Conservation (phyloP, 2,888 invertebrate species). For the Heliconius ethilla region DNA sequence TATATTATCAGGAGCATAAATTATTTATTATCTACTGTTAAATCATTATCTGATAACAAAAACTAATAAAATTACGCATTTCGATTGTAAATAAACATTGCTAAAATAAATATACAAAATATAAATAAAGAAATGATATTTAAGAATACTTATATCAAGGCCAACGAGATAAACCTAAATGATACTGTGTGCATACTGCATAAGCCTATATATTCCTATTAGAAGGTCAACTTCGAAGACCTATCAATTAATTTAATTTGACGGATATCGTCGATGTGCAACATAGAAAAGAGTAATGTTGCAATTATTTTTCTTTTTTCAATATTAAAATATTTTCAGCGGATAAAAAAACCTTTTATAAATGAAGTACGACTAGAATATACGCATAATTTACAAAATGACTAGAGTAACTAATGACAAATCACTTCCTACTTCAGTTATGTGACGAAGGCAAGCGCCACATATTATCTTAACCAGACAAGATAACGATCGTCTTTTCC, state of each 20-base stretch:
- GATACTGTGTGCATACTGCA: constrained; percentile 11
- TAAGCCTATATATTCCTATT: constrained; percentile 12
- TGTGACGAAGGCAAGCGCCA: background rate
- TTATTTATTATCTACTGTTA: background rate
- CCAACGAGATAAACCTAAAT: constrained; percentile 12
- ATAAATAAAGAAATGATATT: background rate
- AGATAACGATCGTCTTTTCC: background rate
- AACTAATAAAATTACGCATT: background rate
- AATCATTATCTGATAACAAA: background rate
- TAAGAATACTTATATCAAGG: constrained; percentile 1
- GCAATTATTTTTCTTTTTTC: too few relatives aligned
- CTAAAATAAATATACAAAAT: background rate
- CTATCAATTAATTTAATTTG: constrained; percentile 21
- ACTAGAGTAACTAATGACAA: background rate
- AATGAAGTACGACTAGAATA: background rate
- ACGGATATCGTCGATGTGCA: constrained; percentile 1
- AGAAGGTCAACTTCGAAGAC: constrained; percentile 25
- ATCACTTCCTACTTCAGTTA: background rate
- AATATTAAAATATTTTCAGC: too few relatives aligned
- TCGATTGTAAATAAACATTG: constrained; percentile 1
- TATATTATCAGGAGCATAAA: background rate
- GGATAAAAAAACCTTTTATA: too few relatives aligned
- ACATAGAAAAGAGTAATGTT: background rate
- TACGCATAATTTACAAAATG: background rate
- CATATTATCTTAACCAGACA: background rate